Conservation (phyloP, 2,888 invertebrate genomes). For the Tachina lurida region DNA sequence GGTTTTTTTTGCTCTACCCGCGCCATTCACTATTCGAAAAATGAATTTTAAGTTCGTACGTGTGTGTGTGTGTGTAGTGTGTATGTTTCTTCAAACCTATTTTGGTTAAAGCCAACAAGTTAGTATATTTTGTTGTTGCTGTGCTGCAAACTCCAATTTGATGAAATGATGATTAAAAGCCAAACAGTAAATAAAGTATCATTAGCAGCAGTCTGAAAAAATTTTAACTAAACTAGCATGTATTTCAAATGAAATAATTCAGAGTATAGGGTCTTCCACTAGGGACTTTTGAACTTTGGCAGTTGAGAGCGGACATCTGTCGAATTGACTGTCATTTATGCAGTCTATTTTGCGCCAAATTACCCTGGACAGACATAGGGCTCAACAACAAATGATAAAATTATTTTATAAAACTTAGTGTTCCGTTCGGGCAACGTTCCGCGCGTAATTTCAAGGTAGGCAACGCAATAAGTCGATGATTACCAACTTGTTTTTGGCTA, state of each 20-base stretch:
- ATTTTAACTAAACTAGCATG: background rate
- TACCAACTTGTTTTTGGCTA: too few species aligned
- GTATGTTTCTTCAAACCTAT: slow-evolving; percentile 22
- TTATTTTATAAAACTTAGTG: too few species aligned
- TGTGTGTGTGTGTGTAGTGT: slow-evolving; percentile 7
- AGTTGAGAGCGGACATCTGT: too few species aligned
- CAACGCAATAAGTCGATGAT: too few species aligned
- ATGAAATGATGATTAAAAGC: slow-evolving; percentile 46
- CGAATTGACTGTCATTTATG: too few species aligned
- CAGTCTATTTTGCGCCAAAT: too few species aligned
- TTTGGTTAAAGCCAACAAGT: slow-evolving; percentile 42
- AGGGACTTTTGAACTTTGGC: too few species aligned
- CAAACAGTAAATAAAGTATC: slow-evolving; percentile 13
- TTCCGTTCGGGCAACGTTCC: too few species aligned
- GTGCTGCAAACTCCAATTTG: slow-evolving; percentile 16
- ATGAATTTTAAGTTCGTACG: slow-evolving; percentile 6
- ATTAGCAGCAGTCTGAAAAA: slow-evolving; percentile 22
- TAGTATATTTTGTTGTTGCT: slow-evolving; percentile 6
- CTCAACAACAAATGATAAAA: too few species aligned
- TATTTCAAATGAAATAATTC: slow-evolving; percentile 1
- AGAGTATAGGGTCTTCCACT: too few species aligned
- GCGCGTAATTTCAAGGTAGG: too few species aligned
- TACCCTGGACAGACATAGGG: too few species aligned
- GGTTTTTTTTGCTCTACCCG: slow-evolving; percentile 33
- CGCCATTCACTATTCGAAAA: slow-evolving; percentile 59